These are phyloP conservation scores for Seriola aureovittata DNA, from an alignment of 2,113 vertebrate genomes.

Conservation along the genomic window DNA sequence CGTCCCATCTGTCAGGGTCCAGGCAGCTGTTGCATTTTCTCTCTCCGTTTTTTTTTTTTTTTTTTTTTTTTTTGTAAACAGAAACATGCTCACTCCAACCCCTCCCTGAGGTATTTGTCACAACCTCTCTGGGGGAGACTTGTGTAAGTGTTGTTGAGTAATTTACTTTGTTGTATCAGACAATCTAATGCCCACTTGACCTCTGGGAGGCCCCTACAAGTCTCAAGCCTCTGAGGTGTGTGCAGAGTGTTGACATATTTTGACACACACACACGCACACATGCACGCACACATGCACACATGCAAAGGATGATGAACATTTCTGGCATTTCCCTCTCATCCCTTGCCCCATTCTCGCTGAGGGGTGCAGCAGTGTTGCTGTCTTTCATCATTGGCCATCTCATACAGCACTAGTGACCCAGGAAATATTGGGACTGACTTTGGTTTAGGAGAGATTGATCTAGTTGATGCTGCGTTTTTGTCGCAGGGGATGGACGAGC, in stretches of 20 bases:
- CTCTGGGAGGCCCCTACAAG: slow-evolving; percentile 47
- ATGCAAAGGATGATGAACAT: slow-evolving; percentile 34
- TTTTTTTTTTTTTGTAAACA: slow-evolving; percentile 21
- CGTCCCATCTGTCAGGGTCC: slow-evolving; percentile 64
- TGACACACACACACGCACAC: slow-evolving; percentile 41
- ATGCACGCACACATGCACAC: neutral
- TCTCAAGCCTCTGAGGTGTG: slow-evolving; percentile 47
- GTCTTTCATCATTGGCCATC: neutral
- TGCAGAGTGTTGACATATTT: slow-evolving; percentile 47
- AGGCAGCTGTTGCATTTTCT: slow-evolving; percentile 72
- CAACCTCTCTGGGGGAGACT: slow-evolving; percentile 26
- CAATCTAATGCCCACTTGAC: slow-evolving; percentile 72
- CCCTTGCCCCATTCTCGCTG: slow-evolving; percentile 35
- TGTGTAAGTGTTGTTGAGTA: slow-evolving; percentile 52
- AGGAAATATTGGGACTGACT: neutral
- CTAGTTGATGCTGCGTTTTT: neutral
- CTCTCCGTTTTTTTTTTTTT: slow-evolving; percentile 16
- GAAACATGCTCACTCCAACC: slow-evolving; percentile 18
- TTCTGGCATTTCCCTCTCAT: slow-evolving; percentile 47
- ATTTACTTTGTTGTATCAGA: slow-evolving; percentile 59
- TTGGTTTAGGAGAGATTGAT: neutral
- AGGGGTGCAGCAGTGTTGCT: slow-evolving; percentile 33
- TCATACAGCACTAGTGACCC: slow-evolving; percentile 5
- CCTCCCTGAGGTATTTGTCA: slow-evolving; percentile 53
- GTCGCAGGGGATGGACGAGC: neutral